phyloP scores from a whole-genome alignment of 2,888 invertebrate species.

The Tholera decimalis region DNA sequence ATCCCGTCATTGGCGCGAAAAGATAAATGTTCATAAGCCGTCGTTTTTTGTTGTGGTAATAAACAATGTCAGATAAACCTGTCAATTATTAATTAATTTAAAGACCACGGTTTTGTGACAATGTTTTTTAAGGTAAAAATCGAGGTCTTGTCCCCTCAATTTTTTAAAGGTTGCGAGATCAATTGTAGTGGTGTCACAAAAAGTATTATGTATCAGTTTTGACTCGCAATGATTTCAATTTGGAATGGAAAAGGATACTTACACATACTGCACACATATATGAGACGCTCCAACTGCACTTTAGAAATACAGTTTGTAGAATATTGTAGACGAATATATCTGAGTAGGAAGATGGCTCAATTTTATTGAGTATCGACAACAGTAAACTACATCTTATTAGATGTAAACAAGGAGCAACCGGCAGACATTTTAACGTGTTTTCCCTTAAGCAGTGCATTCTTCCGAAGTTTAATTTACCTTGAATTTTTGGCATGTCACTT shows the following conservation, averaged over 20 bases:
- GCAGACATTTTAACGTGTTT: neutral
- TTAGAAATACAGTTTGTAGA: conserved; percentile 31
- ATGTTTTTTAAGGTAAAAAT: neutral
- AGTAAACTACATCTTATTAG: neutral
- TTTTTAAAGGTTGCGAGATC: neutral
- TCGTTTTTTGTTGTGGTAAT: conserved; percentile 44
- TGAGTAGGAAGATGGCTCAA: conserved; percentile 4
- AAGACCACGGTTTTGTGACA: conserved; percentile 1
- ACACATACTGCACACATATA: conserved; percentile 6
- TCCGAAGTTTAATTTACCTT: no score
- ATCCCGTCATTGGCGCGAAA: conserved; percentile 20
- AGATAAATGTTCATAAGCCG: conserved; percentile 50
- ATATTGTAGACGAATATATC: conserved; percentile 34
- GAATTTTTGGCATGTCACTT: no score
- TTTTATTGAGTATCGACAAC: conserved; percentile 20
- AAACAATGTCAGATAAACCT: conserved; percentile 36
- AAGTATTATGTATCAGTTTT: neutral
- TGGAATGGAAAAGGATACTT: conserved; percentile 13
- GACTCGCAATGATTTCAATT: conserved; percentile 20
- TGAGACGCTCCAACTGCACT: conserved; percentile 29
- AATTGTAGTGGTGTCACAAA: neutral
- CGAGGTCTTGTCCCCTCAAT: neutral
- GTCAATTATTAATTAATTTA: conserved; percentile 18
- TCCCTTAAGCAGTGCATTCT: neutral
- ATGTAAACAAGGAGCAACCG: neutral